These are phyloP conservation scores for Gymnodraco acuticeps DNA, from an alignment of 2,797 vertebrate species.

Conservation along the genomic window DNA sequence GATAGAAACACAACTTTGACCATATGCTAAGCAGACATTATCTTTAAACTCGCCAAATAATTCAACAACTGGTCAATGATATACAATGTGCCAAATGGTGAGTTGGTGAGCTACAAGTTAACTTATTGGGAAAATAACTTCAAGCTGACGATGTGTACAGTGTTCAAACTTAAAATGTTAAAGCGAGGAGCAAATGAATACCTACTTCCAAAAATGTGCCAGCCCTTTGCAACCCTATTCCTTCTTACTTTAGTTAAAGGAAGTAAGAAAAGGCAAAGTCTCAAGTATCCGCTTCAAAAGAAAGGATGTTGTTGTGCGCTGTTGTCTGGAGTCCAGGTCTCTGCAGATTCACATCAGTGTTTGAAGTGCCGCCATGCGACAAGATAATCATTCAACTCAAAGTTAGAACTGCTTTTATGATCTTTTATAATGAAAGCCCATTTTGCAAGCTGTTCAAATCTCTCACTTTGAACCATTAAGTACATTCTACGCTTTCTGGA, in stretches of 20 bases:
- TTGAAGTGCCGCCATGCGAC: neutral
- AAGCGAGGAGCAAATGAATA: no score
- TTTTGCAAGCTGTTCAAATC: neutral
- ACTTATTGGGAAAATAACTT: no score
- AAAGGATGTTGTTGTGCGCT: constrained; percentile 35
- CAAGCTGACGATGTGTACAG: no score
- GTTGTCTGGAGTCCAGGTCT: neutral
- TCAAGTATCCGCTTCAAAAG: neutral
- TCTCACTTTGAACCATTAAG: neutral
- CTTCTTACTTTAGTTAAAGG: neutral
- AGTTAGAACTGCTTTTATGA: neutral
- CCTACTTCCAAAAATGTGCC: no score
- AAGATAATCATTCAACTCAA: neutral
- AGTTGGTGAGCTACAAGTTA: no score
- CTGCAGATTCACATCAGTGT: neutral
- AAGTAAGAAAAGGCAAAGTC: neutral
- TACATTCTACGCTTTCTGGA: neutral
- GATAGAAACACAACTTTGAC: no score
- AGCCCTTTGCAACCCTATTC: no score
- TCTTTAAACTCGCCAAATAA: no score
- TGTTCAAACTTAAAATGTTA: no score
- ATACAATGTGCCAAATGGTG: no score
- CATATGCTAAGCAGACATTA: no score
- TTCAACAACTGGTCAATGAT: no score
- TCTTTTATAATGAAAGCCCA: neutral